Base-by-base conservation (phyloP, 1,140 invertebrate species). In the Halesus radiatus region DNA sequence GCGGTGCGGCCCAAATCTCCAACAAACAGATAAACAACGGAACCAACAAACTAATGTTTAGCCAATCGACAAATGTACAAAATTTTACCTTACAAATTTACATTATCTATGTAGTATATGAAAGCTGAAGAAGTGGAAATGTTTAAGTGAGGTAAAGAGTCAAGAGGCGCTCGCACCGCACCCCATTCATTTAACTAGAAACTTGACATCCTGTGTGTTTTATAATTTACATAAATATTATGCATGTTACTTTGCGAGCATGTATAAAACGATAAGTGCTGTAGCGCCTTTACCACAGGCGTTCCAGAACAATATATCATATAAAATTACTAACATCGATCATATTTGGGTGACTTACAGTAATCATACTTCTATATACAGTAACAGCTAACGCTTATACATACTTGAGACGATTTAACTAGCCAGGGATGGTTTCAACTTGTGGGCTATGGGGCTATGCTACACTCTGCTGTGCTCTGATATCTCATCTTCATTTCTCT, bases 261-360 rank as follows among this genome's bases (percentile, higher is more conserved):
- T 58, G 54, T 73, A 78, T 76, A 75, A 81, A 79, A 78, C 50
- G 60, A 80, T 80, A 73, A 68, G 62, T 75, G 81, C 72, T 72
- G 70, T 68, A 60, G 77, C 80, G 76, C 76, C 70, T 58, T 76
- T 62, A 73, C 78, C 79, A 66, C 79, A 68, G 72, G 72, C 79
- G 73, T 54, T 60, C 60, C 73, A 60, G 73, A 80, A 75, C 72
- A 80, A 76, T 76, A 76, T 72, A 75, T 77, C 76, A 75, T 81
- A 81, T 76, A 81, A 81, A 81, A 81, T 81, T 76, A 76, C 80
- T 81, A 81, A 81, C 80, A 81, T 81, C 74, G 56, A 81, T 81
- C 78, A 79, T 79, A 80, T 66, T 82, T 72, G 76, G 77, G 81
- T 82, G 81, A 82, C 78, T 82, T 82, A 82, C 78, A 82, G 77